Evolutionary conservation across 1,140 invertebrate species (phyloP), one percentile per base, ranked within the genome.

Genomic region (Hypsibius dujardini): DNA sequence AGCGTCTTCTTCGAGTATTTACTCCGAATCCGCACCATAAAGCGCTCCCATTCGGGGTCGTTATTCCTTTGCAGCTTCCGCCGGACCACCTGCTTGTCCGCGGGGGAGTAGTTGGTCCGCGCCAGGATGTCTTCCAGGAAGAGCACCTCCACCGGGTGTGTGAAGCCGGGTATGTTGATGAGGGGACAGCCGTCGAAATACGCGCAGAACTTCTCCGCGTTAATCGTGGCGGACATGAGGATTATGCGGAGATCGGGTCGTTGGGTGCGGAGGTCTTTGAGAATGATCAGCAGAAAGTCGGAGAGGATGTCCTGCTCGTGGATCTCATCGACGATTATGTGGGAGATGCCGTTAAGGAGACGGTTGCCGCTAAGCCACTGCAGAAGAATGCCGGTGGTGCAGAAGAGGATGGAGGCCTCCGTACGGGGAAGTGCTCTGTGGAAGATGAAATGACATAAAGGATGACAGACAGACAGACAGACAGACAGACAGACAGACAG

Each of bases 221-320:
- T 85, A 74, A 93, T 84, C 7, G 90, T 92, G 0, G 90, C 90
- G 47, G 90, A 92, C 89, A 92, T 92, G 0, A 93, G 77, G 47
- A 93, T 84, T 0, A 93, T 82, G 77, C 87, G 90, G 3, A 94
- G 77, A 77, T 90, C 86, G 70, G 83, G 83, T 62, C 89, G 82
- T 28, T 84, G 79, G 40, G 78, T 78, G 59, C 90, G 76, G 47
- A 91, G 80, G 74, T 88, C 84, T 78, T 86, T 86, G n/a, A 92
- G 77, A 67, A 92, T 86, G 47, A 91, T 82, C 47, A 92, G 76
- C 2, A 92, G 78, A 75, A 92, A 90, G 78, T 92, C 90, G 74
- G 89, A 86, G 71, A 86, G 83, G 1, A 88, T 77, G 73, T 83
- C 84, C 72, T 87, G 76, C 76, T 89, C 87, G 76, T 89, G 88